Conservation (phyloP, 2,113 vertebrate genomes). For the Ranitomeya imitator region DNA sequence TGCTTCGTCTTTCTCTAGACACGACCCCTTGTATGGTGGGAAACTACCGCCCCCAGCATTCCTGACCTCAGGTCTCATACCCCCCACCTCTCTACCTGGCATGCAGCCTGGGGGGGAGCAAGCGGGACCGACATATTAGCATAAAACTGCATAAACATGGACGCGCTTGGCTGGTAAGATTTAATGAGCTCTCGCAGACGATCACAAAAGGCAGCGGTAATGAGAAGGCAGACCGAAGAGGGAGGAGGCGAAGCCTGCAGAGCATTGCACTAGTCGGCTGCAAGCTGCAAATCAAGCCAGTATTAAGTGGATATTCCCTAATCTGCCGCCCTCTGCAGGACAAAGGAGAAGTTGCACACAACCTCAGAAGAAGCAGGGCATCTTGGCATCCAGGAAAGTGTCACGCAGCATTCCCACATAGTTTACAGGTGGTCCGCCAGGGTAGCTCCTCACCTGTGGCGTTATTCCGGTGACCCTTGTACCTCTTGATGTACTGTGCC, state of each 20-base stretch:
- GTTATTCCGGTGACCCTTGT: constrained; percentile 93
- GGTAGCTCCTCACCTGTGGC: constrained; percentile 80
- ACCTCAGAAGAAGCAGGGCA: not conserved
- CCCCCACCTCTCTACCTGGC: not conserved
- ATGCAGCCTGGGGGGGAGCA: not conserved
- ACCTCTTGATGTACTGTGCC: constrained; percentile 84
- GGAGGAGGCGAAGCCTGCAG: not conserved
- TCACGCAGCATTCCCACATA: not conserved
- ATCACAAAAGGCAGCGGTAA: not conserved
- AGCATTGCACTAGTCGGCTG: not conserved
- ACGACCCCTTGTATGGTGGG: not conserved
- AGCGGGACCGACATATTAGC: not conserved
- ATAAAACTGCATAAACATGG: not conserved
- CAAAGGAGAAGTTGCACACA: not conserved
- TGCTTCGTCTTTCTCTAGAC: not conserved
- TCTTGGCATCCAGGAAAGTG: not conserved
- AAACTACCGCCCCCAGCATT: not conserved
- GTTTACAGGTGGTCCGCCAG: too few relatives aligned
- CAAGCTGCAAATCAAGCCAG: too few relatives aligned
- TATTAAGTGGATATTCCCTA: too few relatives aligned
- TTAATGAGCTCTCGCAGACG: constrained; percentile 23
- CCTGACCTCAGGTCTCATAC: too few relatives aligned
- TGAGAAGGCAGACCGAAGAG: not conserved
- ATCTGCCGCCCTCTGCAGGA: not conserved
- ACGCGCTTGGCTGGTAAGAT: constrained; percentile 35